Base-by-base conservation (phyloP, 2,113 vertebrate species). In the Uria aalge region DNA sequence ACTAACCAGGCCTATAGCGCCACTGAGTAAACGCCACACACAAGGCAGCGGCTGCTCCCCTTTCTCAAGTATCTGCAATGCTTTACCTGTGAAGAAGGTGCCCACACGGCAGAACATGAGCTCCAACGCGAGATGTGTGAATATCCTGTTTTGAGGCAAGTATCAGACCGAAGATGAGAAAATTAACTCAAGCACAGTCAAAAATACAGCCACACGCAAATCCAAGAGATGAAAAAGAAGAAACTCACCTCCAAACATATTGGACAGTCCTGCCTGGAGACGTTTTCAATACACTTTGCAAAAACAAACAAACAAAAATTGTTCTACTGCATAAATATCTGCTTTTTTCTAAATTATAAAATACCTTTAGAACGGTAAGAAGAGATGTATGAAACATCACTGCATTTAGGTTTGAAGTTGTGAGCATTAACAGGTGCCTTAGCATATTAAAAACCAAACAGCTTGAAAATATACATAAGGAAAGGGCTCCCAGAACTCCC, bases 191-290 rank as follows among this genome's bases (percentile, higher is more conserved):
- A 24, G 11, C 1, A 5, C 21, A 12, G 20, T 9, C 29, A 66
- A 45, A 88, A 92, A 15, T 0, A 69, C 9, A 20, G 50, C 11
- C 30, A 24, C 5, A 7, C 3, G 15, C 11, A 26, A 27, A 34
- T 9, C 27, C 43, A n/a, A 41, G 11, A 50, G 15, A 40, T 2
- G 2, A 45, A 92, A 66, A 66, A 69, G 48, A 4, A n/a, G 3
- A 71, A 50, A 38, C 97, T 97, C 91, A 99, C 99, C 99, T 99
- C 99, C 98, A 99, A 98, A 95, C 99, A 99, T 93, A 99, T 99
- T 1, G 99, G 98, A 78, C 99, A 99, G 97, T 99, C 98, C 97
- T 99, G 99, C 86, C 99, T 98, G 27, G 99, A 99, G 57, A 99
- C 99, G 50, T 99, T 99, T 98, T 99, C 99, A 80, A 99, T 99